Conservation (phyloP, 2,888 invertebrate species). For the Emmelina monodactyla region DNA sequence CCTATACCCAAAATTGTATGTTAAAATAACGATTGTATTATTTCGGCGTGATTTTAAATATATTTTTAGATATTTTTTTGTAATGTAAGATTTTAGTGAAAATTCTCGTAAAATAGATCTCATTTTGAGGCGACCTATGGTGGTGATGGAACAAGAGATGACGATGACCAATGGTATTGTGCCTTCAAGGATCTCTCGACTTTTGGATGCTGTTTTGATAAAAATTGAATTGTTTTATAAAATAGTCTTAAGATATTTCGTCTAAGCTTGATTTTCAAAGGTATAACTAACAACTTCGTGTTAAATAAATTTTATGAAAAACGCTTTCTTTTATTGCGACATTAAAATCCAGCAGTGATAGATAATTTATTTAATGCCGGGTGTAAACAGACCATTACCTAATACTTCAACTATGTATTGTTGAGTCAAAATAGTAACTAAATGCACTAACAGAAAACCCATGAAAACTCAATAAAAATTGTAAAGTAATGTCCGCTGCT, state of each 20-base stretch:
- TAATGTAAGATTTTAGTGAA: not conserved
- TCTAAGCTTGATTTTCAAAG: conserved; percentile 6
- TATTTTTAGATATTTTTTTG: not conserved
- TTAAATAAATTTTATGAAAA: conserved; percentile 36
- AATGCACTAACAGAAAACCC: no score
- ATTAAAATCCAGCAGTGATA: no score
- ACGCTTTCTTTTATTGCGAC: no score
- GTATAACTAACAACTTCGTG: conserved; percentile 40
- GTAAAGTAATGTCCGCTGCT: no score
- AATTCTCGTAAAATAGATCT: not conserved
- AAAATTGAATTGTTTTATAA: conserved; percentile 1
- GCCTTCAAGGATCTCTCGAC: not conserved
- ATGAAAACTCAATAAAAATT: no score
- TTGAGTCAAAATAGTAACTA: no score
- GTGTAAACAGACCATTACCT: no score
- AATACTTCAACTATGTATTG: no score
- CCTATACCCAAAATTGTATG: no score
- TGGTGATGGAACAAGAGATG: no score
- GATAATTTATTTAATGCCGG: no score
- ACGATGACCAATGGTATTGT: not conserved
- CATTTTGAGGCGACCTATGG: conserved; percentile 1
- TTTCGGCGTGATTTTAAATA: not conserved
- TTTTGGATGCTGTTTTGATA: not conserved
- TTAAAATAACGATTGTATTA: not conserved
- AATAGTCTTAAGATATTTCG: not conserved